Evolutionary conservation across 2,113 vertebrate species (phyloP), one percentile per base, ranked within the genome.

Genomic region (Motacilla alba): DNA sequence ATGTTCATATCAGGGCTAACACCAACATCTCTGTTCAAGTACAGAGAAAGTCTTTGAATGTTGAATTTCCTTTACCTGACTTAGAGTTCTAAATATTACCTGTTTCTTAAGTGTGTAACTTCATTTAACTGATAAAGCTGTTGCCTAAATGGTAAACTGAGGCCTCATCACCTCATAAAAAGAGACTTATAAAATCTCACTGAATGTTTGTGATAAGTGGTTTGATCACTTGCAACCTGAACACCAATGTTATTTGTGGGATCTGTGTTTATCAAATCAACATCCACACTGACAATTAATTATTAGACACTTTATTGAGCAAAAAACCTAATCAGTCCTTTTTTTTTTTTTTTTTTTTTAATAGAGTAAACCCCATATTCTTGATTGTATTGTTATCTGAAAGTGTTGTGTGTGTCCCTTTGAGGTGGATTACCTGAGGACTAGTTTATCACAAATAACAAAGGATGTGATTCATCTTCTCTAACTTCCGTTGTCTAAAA

Each of bases 1-100:
- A 64, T 0, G 2, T 24, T 78, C 4, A 2, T 67, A 50, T 55
- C 24, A 43, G 13, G 44, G 11, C 43, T 1, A 0, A 1, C 13
- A 56, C 23, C 16, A 47, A 69, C 89, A 74, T 46, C 1, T 1
- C 41, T 58, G n/a, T 64, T 46, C n/a, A 81, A 76, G 33, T 49
- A 27, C 37, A 43, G 43, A 76, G 60, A 35, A 53, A 60, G 13
- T 33, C 28, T 86, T 30, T 63, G 41, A 79, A 82, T 37, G 10
- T 59, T 26, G 20, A 85, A 44, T 33, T 63, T 15, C 33, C 47
- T 76, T 49, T 44, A 17, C 10, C 23, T 76, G 15, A 27, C 18
- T 35, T 22, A 10, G 27, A 55, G 6, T 75, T 55, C 15, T 58
- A 35, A 2, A 26, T 37, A 47, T 20, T 56, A 5, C 7, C 9